Evolutionary conservation across 1,140 invertebrate genomes (phyloP).

Genomic region (Halesus radiatus): DNA sequence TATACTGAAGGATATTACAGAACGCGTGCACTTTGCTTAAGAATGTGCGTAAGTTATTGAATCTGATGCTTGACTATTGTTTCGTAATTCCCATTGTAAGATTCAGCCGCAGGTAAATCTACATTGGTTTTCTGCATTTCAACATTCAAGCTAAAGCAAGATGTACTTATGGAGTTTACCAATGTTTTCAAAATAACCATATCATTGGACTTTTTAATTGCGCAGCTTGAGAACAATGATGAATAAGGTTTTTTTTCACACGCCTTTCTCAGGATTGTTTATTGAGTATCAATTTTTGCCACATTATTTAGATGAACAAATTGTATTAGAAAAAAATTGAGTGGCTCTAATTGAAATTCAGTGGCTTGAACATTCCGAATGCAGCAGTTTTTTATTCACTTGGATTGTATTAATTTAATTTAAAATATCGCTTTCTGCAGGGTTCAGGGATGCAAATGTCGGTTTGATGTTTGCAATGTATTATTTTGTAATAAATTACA

Average conservation of each 20-base stretch:
- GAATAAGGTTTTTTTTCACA: background rate
- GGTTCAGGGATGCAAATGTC: conserved; percentile 5
- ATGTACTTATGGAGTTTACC: conserved; percentile 46
- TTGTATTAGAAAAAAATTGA: background rate
- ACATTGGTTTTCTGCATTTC: conserved; percentile 3
- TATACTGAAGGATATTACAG: background rate
- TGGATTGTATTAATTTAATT: background rate
- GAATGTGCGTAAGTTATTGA: background rate
- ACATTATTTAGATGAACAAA: conserved; percentile 24
- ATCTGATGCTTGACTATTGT: background rate
- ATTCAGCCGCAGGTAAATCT: background rate
- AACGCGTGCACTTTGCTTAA: background rate
- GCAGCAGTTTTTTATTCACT: conserved; percentile 15
- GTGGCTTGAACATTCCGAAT: background rate
- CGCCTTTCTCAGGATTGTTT: background rate
- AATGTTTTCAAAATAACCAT: conserved; percentile 45
- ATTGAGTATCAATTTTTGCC: conserved; percentile 10
- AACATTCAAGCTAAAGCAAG: conserved; percentile 18
- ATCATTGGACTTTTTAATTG: background rate
- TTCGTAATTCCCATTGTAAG: background rate
- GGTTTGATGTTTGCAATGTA: conserved; percentile 7
- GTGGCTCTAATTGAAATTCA: conserved; percentile 21
- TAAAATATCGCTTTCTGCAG: conserved; percentile 22
- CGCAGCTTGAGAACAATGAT: background rate
- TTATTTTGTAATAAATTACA: conserved; percentile 38